Evolutionary conservation across 2,888 invertebrate species (phyloP).

Genomic region (Leptothorax acervorum): DNA sequence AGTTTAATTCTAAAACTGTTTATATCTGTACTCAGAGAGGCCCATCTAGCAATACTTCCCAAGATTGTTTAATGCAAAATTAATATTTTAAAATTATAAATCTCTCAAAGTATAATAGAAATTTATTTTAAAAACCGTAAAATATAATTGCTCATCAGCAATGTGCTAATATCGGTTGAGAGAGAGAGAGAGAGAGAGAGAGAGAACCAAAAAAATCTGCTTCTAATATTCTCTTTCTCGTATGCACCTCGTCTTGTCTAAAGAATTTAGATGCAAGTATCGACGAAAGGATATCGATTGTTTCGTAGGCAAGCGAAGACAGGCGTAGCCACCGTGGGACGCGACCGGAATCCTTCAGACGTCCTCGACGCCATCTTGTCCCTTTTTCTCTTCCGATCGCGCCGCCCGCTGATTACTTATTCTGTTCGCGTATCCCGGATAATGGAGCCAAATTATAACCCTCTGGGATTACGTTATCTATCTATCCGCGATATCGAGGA

Average conservation of each 20-base stretch:
- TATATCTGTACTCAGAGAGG: neutral
- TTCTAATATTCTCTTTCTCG: too few species aligned
- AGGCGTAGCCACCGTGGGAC: slow-evolving; percentile 12
- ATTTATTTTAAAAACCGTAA: neutral
- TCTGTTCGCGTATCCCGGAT: slow-evolving; percentile 66
- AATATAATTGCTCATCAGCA: neutral
- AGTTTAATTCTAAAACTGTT: neutral
- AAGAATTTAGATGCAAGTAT: slow-evolving; percentile 31
- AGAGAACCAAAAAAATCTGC: neutral
- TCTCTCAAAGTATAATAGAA: neutral
- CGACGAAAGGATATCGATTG: slow-evolving; percentile 52
- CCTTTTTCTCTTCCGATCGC: slow-evolving; percentile 36
- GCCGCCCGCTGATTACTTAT: slow-evolving; percentile 64
- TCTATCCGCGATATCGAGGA: slow-evolving; percentile 63
- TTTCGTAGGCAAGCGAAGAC: slow-evolving; percentile 25
- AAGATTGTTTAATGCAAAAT: neutral
- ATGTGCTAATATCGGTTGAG: neutral
- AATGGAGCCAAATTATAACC: slow-evolving; percentile 76
- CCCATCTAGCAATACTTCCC: neutral
- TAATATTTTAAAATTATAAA: neutral
- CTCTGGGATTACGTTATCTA: slow-evolving; percentile 72
- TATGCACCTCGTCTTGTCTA: neutral
- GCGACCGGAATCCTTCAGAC: slow-evolving; percentile 24
- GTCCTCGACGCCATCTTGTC: slow-evolving; percentile 33
- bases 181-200: too few species aligned